Conservation (phyloP, 2,797 vertebrate species). For the Euthynnus affinis region DNA sequence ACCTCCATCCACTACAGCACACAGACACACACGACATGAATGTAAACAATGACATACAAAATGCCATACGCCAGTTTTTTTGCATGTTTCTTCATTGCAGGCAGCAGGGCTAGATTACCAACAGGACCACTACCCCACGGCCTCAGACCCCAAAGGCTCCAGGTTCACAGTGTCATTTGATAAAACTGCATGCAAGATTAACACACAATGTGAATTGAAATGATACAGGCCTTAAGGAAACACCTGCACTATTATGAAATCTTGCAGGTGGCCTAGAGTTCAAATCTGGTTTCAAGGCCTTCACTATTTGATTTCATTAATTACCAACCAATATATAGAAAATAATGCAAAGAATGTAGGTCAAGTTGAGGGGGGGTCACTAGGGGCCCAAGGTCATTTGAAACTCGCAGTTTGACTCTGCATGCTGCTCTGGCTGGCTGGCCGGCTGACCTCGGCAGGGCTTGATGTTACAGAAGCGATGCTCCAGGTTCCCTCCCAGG, state of each 20-base stretch:
- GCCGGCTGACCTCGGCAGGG: conserved; percentile 93
- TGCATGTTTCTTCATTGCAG: background rate
- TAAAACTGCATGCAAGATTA: too few relatives aligned
- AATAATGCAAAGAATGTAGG: too few relatives aligned
- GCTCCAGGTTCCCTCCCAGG: conserved; percentile 86
- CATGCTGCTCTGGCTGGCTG: too few relatives aligned
- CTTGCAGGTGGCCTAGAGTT: background rate
- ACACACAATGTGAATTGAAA: too few relatives aligned
- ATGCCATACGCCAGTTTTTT: background rate
- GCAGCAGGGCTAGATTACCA: too few relatives aligned
- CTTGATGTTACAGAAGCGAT: conserved; percentile 90
- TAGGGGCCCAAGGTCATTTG: too few relatives aligned
- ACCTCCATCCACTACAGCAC: conserved; percentile 86
- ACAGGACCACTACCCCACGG: too few relatives aligned
- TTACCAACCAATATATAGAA: background rate
- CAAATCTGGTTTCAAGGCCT: background rate
- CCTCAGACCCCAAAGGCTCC: too few relatives aligned
- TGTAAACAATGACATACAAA: background rate
- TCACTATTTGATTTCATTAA: background rate
- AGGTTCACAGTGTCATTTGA: too few relatives aligned
- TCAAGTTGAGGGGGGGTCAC: too few relatives aligned
- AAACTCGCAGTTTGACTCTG: too few relatives aligned
- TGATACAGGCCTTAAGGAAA: background rate
- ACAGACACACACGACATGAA: conserved; percentile 2
- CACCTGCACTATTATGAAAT: background rate